A percentile compares a stretch with the other conserved stretches of the same genome.
These are phyloP conservation scores for Microvelia longipes DNA, from an alignment of 1,140 invertebrate genomes.

Conservation along the genomic window DNA sequence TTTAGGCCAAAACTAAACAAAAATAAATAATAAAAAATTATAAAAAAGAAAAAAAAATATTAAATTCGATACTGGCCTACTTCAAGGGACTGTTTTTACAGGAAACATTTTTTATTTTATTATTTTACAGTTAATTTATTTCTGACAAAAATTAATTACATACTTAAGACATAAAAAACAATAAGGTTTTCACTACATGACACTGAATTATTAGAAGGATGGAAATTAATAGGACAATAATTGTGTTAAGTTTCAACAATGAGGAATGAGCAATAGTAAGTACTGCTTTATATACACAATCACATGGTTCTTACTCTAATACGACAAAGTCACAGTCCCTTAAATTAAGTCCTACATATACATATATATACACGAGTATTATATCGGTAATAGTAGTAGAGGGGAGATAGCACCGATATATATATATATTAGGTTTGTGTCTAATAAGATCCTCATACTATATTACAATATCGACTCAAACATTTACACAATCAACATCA, in stretches of 20 bases:
- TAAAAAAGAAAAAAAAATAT: neutral
- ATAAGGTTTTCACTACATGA: neutral
- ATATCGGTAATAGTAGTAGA: neutral
- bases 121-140: no score
- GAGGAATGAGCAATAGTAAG: neutral
- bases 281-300: neutral
- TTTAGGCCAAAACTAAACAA: neutral
- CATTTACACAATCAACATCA: neutral
- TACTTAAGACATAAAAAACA: neutral
- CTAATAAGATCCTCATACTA: neutral
- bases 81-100: neutral
- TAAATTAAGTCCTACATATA: neutral
- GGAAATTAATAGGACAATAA: neutral
- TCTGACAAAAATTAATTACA: no score
- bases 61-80: neutral
- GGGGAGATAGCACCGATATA: neutral
- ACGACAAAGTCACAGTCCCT: neutral
- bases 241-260: neutral
- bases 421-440: no score
- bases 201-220: neutral
- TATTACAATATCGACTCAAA: neutral
- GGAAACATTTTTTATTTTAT: no score
- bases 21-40: no score
- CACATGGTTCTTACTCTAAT: neutral
- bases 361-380: neutral